Evolutionary conservation across 2,888 invertebrate species (phyloP), one percentile per base, ranked within the genome.

Genomic region (Latrodectus elegans): DNA sequence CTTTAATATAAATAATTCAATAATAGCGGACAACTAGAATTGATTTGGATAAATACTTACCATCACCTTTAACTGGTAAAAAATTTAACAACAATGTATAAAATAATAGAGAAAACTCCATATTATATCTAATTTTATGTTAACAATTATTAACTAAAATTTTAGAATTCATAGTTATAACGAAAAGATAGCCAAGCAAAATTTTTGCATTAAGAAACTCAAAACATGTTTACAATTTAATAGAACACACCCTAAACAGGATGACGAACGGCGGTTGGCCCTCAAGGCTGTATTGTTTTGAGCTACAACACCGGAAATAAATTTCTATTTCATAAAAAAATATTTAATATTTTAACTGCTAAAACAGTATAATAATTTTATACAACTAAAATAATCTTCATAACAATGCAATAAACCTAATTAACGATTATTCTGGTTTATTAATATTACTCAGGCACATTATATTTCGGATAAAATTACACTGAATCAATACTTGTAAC

Each of bases 181-280:
- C 51, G 51, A 75, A 82, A 38, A 22, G 65, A 75, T 49, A 64
- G 72, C 64, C 70, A 80, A 80, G 72, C 71, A 72, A 72, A 78
- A 49, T 55, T n/a, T 64, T 70, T n/a, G n/a, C 53, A 72, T 60
- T 67, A 8, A 55, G 55, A 75, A n/a, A 26, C 67, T 68, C 75
- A 82, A 79, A 74, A 68, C 85, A 75, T 84, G 85, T 79, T 79
- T 52, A 53, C 52, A 49, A 38, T 74, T 49, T 65, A 52, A 49
- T 52, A 53, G 86, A 74, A 86, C 86, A 87, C 86, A 87, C 86
- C 86, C 86, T 72, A 87, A 87, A 77, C 77, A 77, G 72, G 86
- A 81, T 87, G 86, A 81, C 77, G 86, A 86, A 77, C 71, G 53
- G 77, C 81, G 81, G 60, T 60, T 60, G 53, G 15, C 81, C 81